A percentile compares a stretch with the other conserved stretches of the same genome.
Evolutionary conservation across 2,797 vertebrate genomes (phyloP).

Genomic region (Onychomys torridus): DNA sequence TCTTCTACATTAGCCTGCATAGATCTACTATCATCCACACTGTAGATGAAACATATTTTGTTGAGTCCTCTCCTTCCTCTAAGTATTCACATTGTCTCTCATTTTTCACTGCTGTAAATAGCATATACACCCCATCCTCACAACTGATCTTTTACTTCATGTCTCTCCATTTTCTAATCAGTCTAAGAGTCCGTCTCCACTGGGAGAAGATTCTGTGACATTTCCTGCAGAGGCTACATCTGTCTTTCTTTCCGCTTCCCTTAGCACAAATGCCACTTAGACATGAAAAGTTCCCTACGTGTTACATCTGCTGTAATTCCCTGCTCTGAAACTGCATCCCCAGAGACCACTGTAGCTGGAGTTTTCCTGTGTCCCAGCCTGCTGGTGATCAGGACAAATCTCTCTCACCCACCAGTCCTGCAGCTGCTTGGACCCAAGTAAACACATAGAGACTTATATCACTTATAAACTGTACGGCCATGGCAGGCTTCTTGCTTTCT

Average conservation of each 20-base stretch:
- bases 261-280: background rate
- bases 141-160: background rate
- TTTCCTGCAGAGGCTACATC: too few relatives aligned
- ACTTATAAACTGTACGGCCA: too few relatives aligned
- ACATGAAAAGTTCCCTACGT: background rate
- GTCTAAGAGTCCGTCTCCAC: background rate
- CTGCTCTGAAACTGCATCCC: background rate
- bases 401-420: too few relatives aligned
- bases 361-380: too few relatives aligned
- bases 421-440: too few relatives aligned
- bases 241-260: conserved; percentile 15
- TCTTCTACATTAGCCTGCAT: background rate
- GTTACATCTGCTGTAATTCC: background rate
- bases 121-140: background rate
- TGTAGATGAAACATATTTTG: background rate
- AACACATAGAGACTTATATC: too few relatives aligned
- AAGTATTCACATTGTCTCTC: background rate
- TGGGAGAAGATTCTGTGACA: background rate
- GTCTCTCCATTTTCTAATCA: background rate
- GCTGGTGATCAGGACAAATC: too few relatives aligned
- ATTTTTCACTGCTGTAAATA: background rate
- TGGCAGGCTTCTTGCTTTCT: too few relatives aligned
- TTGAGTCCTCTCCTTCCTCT: background rate
- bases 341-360: background rate
- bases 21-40: background rate